These are phyloP conservation scores for Laspeyria flexula DNA, from an alignment of 2,888 invertebrate species.

Conservation along the genomic window DNA sequence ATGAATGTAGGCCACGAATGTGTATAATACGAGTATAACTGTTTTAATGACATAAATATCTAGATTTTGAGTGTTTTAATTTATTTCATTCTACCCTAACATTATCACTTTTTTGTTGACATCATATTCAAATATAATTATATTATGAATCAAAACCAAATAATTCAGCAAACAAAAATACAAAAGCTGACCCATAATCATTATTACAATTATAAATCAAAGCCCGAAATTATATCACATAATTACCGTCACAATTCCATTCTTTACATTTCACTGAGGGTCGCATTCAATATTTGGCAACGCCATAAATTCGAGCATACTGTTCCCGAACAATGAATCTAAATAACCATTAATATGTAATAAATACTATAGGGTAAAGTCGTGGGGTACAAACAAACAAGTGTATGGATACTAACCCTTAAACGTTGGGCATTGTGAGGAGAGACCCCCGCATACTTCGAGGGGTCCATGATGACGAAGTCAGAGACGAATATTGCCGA, in stretches of 20 bases:
- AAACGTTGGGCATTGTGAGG: conserved; percentile 69
- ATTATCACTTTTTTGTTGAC: too few relatives aligned
- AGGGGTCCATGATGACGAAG: conserved; percentile 57
- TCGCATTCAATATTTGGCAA: conserved; percentile 76
- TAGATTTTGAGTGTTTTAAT: too few relatives aligned
- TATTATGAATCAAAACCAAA: not conserved
- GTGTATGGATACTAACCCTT: conserved; percentile 76
- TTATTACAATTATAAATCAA: conserved; percentile 45
- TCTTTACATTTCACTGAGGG: conserved; percentile 68
- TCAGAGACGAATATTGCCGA: conserved; percentile 67
- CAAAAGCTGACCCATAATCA: conserved; percentile 11
- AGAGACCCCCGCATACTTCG: conserved; percentile 60
- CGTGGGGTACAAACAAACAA: conserved; percentile 84
- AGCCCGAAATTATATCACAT: conserved; percentile 61
- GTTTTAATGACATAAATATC: too few relatives aligned
- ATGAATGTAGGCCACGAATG: too few relatives aligned
- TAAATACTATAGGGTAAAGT: conserved; percentile 84
- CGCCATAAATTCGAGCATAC: conserved; percentile 84
- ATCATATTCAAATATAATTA: not conserved
- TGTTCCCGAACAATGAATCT: conserved; percentile 84
- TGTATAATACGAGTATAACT: too few relatives aligned
- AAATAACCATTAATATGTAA: conserved; percentile 87
- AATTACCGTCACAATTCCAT: conserved; percentile 66
- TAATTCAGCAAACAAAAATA: conserved; percentile 1
- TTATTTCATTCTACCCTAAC: too few relatives aligned